These are phyloP conservation scores for Carabus problematicus DNA, from an alignment of 2,888 invertebrate genomes.

Conservation along the genomic window DNA sequence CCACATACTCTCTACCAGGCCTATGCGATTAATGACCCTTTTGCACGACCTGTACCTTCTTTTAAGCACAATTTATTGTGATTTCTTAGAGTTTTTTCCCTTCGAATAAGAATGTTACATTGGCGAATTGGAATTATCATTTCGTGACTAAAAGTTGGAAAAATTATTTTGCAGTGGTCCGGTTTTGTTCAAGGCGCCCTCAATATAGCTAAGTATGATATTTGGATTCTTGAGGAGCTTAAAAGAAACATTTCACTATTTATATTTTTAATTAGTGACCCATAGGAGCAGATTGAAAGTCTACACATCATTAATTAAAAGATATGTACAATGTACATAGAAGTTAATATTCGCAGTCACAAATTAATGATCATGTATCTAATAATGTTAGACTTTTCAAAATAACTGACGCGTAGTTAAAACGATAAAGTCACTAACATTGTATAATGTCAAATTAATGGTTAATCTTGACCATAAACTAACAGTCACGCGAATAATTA, in stretches of 20 bases:
- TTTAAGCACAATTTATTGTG: conserved; percentile 11
- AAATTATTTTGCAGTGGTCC: not conserved
- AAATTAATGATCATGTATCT: not conserved
- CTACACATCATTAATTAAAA: conserved; percentile 1
- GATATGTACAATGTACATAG: not conserved
- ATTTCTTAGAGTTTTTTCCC: not conserved
- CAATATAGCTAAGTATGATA: not conserved
- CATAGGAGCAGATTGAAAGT: not conserved
- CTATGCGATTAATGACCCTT: conserved; percentile 11
- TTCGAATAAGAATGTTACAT: not conserved
- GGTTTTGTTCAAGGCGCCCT: not conserved
- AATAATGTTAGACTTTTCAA: conserved; percentile 9
- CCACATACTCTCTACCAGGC: not conserved
- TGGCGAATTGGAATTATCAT: not conserved
- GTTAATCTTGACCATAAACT: not conserved
- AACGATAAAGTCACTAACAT: conserved; percentile 1
- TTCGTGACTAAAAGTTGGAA: not conserved
- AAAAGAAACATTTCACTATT: not conserved
- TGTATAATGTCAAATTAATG: not conserved
- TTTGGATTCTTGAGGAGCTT: not conserved
- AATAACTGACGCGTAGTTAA: not conserved
- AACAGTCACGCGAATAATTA: conserved; percentile 2
- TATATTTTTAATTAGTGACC: not conserved
- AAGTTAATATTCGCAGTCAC: conserved; percentile 1
- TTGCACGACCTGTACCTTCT: conserved; percentile 13